Percentiles rank a stretch among this genome's conserved stretches.
Conservation (phyloP, 23 tunicate species). For the Aplidium turbinatum region DNA sequence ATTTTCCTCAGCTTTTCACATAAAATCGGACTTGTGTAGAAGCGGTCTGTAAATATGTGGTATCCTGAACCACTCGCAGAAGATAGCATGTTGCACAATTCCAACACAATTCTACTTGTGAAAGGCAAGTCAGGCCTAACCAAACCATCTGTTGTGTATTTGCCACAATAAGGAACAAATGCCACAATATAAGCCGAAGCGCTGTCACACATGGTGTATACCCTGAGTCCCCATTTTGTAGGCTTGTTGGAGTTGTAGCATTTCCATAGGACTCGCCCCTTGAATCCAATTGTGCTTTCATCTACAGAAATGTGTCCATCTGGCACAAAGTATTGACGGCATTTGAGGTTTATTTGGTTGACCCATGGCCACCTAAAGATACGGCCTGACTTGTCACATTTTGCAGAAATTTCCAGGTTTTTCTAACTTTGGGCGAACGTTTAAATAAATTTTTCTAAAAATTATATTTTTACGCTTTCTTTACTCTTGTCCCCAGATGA, state of each 20-base stretch:
- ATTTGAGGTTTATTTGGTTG: constrained; percentile 27
- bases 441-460: too few species aligned
- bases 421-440: too few species aligned
- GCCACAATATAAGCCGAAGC: constrained; percentile 20
- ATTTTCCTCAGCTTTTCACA: too few species aligned
- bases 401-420: too few species aligned
- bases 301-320: too few species aligned
- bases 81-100: constrained; percentile 12
- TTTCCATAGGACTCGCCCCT: constrained; percentile 31
- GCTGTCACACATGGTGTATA: constrained; percentile 30
- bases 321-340: constrained; percentile 34
- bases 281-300: constrained; percentile 43
- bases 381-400: too few species aligned
- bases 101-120: constrained; percentile 29
- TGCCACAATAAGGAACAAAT: constrained; percentile 31
- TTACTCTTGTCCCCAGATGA: too few species aligned
- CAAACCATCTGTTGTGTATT: constrained; percentile 17
- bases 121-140: constrained; percentile 22
- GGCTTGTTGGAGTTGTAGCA: constrained; percentile 37
- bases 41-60: constrained; percentile 30
- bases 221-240: constrained; percentile 27
- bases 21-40: constrained; percentile 25
- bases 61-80: constrained; percentile 13
- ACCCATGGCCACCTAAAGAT: too few species aligned
- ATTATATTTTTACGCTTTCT: too few species aligned